Evolutionary conservation across 2,113 vertebrate genomes (phyloP).

Genomic region (Nettapus auritus): DNA sequence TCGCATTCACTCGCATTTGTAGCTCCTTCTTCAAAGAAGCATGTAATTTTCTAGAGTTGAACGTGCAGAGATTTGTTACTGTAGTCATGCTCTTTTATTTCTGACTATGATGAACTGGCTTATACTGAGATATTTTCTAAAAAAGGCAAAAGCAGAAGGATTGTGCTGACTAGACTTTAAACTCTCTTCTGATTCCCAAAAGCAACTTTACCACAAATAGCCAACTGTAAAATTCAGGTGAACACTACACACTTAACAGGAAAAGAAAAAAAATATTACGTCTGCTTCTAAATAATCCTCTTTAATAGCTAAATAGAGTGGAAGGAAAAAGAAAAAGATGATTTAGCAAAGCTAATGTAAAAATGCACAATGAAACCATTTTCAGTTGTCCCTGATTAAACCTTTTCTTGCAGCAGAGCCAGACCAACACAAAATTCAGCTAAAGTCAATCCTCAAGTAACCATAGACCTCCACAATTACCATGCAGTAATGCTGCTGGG

Average conservation of each 20-base stretch:
- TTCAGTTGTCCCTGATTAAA: neutral
- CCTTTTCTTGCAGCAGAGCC: neutral
- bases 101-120: neutral
- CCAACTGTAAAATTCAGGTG: neutral
- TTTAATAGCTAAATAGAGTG: neutral
- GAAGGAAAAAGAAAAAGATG: neutral
- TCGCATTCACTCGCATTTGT: neutral
- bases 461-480: neutral
- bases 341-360: neutral
- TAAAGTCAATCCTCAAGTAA: neutral
- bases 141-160: neutral
- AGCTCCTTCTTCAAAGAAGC: neutral
- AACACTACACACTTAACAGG: neutral
- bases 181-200: neutral
- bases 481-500: neutral
- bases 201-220: neutral
- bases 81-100: neutral
- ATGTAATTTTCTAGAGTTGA: neutral
- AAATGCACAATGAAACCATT: neutral
- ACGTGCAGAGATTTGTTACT: neutral
- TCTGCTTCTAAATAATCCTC: neutral
- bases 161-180: neutral
- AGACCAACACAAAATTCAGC: neutral
- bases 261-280: neutral
- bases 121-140: neutral